Conservation (phyloP, 2,797 vertebrate genomes). For the Hippopotamyrus pictus region DNA sequence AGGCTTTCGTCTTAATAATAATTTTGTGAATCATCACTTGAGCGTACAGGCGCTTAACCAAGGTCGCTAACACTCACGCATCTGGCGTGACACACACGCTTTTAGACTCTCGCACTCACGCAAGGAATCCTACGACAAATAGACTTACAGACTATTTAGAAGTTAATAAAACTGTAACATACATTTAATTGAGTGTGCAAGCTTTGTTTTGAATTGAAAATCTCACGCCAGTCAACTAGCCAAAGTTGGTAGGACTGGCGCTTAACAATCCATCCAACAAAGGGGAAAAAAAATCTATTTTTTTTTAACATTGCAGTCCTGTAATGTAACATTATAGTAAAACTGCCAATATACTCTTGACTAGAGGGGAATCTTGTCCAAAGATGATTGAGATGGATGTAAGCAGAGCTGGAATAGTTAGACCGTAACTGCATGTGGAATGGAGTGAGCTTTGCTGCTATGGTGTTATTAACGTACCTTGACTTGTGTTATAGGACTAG, state of each 20-base stretch:
- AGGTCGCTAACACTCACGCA: no score
- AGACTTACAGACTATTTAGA: no score
- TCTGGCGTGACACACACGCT: no score
- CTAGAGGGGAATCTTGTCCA: not conserved
- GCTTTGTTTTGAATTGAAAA: no score
- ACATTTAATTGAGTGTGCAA: no score
- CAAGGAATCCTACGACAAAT: no score
- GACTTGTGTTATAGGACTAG: conserved; percentile 90
- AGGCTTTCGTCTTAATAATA: not conserved
- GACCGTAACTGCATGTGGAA: not conserved
- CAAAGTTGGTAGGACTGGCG: no score
- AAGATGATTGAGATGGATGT: not conserved
- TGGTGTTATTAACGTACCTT: conserved; percentile 72
- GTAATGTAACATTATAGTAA: not conserved
- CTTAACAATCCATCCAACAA: not conserved
- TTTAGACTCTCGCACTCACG: no score
- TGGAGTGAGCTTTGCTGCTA: conserved; percentile 15
- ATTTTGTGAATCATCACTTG: not conserved
- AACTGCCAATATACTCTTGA: not conserved
- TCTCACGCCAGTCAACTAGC: no score
- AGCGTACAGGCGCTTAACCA: not conserved
- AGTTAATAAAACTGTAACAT: no score
- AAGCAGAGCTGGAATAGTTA: not conserved
- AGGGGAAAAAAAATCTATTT: not conserved
- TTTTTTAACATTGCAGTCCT: not conserved